Evolutionary conservation across 2,888 invertebrate species (phyloP), one percentile per base, ranked within the genome.

Genomic region (Pachycephus smyrnensis): DNA sequence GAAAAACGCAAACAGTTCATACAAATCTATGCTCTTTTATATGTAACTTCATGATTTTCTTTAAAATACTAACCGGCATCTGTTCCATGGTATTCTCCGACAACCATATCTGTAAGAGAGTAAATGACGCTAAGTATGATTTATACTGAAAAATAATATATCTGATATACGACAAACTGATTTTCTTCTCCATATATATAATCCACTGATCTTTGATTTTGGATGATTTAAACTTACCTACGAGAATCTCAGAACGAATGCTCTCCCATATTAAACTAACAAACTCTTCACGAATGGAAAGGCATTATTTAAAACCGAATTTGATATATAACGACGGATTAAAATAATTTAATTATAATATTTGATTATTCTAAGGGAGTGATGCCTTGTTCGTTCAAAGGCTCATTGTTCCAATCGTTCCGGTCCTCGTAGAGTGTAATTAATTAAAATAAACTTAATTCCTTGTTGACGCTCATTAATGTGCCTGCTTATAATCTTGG

Each of bases 1-100:
- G 31, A 79, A 71, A n/a, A 33, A 35, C 55, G 12, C 15, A 55
- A 69, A 75, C 15, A 33, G 68, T 15, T 73, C 15, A n/a, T 15
- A 55, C 23, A 23, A 55, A 23, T 55, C 31, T 71, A 37, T 77
- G 77, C 30, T n/a, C 23, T 36, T 76, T 23, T 30, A 55, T 80
- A 81, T 80, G 80, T 83, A 36, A 55, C 6, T 55, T 55, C 55
- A 9, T 23, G 23, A 55, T 55, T 23, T 55, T 55, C 23, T 9
- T 74, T 15, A 33, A 37, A 69, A 82, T 91, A 95, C 96, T 95
- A 93, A 97, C 96, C 93, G 97, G 96, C 96, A 96, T 96, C 89
- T 94, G 93, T 87, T 96, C 96, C 92, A 93, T 93, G 74, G 94
- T 94, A 90, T 94, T 94, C 86, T 94, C 94, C 85, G 95, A 95